Evolutionary conservation across 1,140 invertebrate genomes (phyloP).

Genomic region (Harpegnathos saltator): DNA sequence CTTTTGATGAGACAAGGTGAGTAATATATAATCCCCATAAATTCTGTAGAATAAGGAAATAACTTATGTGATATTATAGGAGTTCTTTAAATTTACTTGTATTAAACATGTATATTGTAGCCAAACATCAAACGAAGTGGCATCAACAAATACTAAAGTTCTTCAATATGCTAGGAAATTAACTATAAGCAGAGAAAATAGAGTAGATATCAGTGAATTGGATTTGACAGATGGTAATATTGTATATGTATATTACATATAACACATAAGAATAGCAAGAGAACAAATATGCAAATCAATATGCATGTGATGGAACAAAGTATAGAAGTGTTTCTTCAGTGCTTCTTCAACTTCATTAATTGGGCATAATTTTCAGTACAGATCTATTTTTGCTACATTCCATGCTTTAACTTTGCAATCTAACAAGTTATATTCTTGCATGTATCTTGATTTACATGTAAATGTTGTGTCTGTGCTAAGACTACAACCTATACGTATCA

Average conservation of each 20-base stretch:
- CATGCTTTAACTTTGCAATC: no score
- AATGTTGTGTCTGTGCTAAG: no score
- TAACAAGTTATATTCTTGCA: background rate
- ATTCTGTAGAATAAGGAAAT: no score
- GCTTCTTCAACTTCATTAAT: background rate
- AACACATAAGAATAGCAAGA: background rate
- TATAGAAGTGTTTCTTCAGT: background rate
- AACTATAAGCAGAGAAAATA: background rate
- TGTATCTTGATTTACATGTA: background rate
- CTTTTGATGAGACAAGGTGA: background rate
- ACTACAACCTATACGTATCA: no score
- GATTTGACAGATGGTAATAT: background rate
- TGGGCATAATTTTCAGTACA: no score
- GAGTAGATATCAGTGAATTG: no score
- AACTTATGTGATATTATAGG: no score
- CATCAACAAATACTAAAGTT: background rate
- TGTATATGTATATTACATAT: background rate
- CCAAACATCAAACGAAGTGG: background rate
- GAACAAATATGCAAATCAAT: background rate
- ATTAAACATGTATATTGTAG: background rate
- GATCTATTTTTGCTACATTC: background rate
- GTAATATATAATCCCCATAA: no score
- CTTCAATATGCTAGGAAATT: background rate
- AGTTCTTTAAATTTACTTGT: background rate
- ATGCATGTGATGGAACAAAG: background rate